Conservation (phyloP, 2,888 invertebrate species). For the Nebria brevicollis region DNA sequence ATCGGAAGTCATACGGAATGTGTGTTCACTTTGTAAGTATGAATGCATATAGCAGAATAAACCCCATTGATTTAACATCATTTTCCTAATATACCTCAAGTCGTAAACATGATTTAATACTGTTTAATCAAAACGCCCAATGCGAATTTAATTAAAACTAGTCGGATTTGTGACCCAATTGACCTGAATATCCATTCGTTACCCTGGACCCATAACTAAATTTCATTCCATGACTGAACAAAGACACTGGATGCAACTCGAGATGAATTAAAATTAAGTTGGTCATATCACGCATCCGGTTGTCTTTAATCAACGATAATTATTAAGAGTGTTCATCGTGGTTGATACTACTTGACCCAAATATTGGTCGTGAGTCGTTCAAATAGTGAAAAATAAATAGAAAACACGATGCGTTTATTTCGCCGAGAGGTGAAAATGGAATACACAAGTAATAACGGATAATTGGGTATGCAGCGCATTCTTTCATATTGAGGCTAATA, state of each 20-base stretch:
- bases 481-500: not conserved
- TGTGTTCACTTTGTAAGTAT: no score
- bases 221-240: not conserved
- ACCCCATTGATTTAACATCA: no score
- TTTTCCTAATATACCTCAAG: no score
- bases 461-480: not conserved
- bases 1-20: constrained; percentile 19
- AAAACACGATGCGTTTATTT: no score
- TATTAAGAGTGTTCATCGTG: not conserved
- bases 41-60: no score
- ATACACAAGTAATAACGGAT: not conserved
- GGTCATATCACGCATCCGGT: not conserved
- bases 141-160: no score
- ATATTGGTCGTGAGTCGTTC: not conserved
- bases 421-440: not conserved
- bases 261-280: not conserved
- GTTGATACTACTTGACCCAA: not conserved
- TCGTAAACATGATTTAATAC: no score
- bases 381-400: no score
- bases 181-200: not conserved
- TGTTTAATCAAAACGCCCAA: no score
- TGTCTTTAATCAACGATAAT: constrained; percentile 1
- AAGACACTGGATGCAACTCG: not conserved
- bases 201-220: not conserved
- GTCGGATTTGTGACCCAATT: no score